phyloP scores from a whole-genome alignment of 64 coral and sea anemone genomes.

The Pocillopora verrucosa region DNA sequence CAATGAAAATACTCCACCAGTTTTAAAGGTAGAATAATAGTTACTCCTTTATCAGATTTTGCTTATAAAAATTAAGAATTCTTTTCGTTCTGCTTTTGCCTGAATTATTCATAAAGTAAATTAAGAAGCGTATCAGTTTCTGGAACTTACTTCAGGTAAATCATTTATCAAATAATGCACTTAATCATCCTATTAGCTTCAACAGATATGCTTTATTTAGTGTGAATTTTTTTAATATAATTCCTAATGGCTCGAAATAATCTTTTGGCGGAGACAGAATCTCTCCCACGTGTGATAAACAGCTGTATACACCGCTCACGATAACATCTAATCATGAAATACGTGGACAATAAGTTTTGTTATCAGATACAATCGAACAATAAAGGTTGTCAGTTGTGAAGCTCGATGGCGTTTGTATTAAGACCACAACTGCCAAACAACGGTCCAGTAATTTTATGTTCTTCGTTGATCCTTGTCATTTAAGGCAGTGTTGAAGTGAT shows the following conservation, averaged over 20 bases:
- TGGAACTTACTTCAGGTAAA: neutral
- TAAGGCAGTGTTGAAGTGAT: neutral
- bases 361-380: slow-evolving; percentile 26
- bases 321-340: neutral
- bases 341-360: neutral
- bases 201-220: neutral
- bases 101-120: no score
- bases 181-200: neutral
- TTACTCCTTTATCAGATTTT: no score
- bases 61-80: no score
- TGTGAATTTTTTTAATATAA: neutral
- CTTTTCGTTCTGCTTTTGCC: no score
- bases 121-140: neutral
- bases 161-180: neutral
- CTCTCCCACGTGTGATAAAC: slow-evolving; percentile 16
- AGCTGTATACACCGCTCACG: slow-evolving; percentile 2
- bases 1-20: no score
- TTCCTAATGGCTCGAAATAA: neutral
- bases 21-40: no score
- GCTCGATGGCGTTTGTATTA: neutral
- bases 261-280: slow-evolving; percentile 5
- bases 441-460: neutral
- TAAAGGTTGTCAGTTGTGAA: slow-evolving; percentile 34
- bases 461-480: neutral
- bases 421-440: neutral